Evolutionary conservation across 2,797 vertebrate species (phyloP).

Genomic region (Halcyon chelicuti): DNA sequence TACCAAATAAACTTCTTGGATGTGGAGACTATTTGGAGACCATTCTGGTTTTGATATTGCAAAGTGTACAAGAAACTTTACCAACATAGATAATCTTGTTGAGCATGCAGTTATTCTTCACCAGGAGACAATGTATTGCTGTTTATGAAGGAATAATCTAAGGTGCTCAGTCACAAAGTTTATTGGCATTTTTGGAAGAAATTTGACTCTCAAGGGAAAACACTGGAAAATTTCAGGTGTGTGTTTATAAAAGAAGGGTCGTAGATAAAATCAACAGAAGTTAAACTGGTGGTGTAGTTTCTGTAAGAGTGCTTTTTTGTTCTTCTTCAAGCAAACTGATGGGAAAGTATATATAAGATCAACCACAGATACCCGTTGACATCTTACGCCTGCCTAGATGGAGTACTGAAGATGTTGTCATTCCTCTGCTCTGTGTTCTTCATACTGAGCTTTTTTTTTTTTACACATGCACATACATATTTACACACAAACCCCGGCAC

Average conservation of each 20-base stretch:
- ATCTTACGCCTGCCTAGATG: neutral
- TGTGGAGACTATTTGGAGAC: neutral
- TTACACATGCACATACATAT: rapidly evolving
- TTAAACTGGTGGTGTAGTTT: neutral
- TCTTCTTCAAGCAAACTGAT: neutral
- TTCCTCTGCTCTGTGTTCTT: neutral
- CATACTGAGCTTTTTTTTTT: neutral
- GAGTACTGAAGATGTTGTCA: neutral
- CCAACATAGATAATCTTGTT: neutral
- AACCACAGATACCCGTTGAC: neutral
- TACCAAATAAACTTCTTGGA: neutral
- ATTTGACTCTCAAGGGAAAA: neutral
- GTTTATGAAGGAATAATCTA: neutral
- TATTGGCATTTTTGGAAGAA: neutral
- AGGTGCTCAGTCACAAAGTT: neutral
- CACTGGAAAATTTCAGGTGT: neutral
- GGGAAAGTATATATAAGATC: neutral
- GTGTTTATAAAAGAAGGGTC: neutral
- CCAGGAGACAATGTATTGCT: rapidly evolving
- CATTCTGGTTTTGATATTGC: neutral
- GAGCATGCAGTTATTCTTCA: neutral
- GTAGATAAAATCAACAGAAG: neutral
- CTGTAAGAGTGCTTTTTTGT: neutral
- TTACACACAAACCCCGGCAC: neutral
- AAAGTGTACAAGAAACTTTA: neutral